A percentile compares a stretch with the other conserved stretches of the same genome.
These are phyloP conservation scores for Lepilemur septentrionalis DNA, from an alignment of 2,797 vertebrate genomes.

Conservation along the genomic window DNA sequence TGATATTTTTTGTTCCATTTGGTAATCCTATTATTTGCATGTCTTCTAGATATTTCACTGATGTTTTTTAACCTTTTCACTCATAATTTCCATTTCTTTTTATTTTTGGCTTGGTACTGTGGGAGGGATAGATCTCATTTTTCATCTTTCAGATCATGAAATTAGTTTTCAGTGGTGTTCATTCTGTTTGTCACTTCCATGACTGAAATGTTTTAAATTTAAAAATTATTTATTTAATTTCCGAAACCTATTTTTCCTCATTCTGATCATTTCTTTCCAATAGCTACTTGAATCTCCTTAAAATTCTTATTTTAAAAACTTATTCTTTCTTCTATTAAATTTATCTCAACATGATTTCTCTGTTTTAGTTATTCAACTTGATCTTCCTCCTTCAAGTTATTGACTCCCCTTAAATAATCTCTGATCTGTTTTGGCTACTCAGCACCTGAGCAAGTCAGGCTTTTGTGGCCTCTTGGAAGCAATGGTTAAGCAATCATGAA, in stretches of 20 bases:
- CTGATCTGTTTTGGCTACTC: not conserved
- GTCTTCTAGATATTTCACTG: not conserved
- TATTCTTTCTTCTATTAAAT: constrained; percentile 9
- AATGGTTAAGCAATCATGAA: not conserved
- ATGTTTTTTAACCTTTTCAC: not conserved
- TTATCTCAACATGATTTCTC: not conserved
- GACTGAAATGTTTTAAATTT: constrained; percentile 33
- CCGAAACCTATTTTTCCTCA: not conserved
- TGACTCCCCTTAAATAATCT: not conserved
- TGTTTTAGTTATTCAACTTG: not conserved
- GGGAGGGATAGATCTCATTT: not conserved
- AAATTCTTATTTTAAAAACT: not conserved
- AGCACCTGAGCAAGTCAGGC: not conserved
- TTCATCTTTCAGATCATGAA: not conserved
- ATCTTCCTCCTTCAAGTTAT: not conserved
- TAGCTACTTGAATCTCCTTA: not conserved
- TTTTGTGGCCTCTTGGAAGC: not conserved
- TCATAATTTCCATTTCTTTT: constrained; percentile 1
- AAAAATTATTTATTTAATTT: constrained; percentile 4
- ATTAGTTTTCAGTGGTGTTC: not conserved
- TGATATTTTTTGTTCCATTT: constrained; percentile 26
- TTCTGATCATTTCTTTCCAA: not conserved
- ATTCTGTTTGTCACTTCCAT: constrained; percentile 36
- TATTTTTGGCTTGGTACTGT: not conserved
- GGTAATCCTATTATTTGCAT: not conserved